Evolutionary conservation across 2,888 invertebrate genomes (phyloP).

Genomic region (Cyaniris semiargus): DNA sequence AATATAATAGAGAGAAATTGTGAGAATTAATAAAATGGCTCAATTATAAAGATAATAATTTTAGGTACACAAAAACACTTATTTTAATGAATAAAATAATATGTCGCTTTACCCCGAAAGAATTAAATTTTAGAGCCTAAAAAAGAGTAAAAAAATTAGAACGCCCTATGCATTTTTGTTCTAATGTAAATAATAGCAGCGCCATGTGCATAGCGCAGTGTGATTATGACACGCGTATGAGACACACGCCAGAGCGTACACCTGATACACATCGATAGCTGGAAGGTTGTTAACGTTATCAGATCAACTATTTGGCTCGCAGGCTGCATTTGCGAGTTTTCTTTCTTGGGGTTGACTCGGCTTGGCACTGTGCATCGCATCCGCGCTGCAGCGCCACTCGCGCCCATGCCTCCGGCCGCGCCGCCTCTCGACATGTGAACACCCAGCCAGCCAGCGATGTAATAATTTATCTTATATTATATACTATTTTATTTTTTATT

Average conservation of each 20-base stretch:
- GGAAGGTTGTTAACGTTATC: conserved; percentile 50
- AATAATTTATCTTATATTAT: conserved; percentile 31
- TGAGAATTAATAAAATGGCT: neutral
- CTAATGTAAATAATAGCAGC: neutral
- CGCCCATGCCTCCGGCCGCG: conserved; percentile 44
- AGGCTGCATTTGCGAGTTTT: conserved; percentile 46
- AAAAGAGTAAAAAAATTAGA: neutral
- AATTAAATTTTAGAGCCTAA: neutral
- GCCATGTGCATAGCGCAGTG: neutral
- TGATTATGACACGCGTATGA: conserved; percentile 14
- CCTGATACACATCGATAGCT: conserved; percentile 43
- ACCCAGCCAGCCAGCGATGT: conserved; percentile 32
- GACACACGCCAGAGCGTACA: conserved; percentile 9
- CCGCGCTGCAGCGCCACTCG: conserved; percentile 47
- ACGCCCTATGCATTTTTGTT: neutral
- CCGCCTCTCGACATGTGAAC: conserved; percentile 37
- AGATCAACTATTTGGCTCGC: conserved; percentile 50
- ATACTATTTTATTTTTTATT: neutral
- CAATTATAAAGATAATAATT: neutral
- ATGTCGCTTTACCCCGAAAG: neutral
- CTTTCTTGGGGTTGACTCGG: conserved; percentile 45
- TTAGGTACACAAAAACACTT: neutral
- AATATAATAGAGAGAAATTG: neutral
- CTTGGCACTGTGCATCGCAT: conserved; percentile 47
- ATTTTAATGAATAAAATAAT: neutral